These are phyloP conservation scores for Watsonalla binaria DNA, from an alignment of 2,888 invertebrate genomes.

Conservation along the genomic window DNA sequence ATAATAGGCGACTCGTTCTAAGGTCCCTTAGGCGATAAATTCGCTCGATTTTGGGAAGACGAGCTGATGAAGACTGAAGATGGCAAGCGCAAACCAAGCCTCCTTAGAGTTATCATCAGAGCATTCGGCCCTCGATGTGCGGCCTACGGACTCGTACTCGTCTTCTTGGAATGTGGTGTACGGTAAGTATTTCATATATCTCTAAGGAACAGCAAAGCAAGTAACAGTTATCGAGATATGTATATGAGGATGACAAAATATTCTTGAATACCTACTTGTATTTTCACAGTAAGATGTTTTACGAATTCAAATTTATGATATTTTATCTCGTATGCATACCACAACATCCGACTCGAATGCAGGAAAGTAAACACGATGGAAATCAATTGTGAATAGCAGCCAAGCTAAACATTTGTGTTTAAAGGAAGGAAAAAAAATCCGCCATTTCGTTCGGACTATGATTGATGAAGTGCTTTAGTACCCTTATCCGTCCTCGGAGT, in stretches of 20 bases:
- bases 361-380: too few species aligned
- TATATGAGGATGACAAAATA: too few species aligned
- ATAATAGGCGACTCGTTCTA: background rate
- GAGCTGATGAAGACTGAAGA: slow-evolving; percentile 55
- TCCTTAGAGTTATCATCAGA: slow-evolving; percentile 71
- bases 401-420: too few species aligned
- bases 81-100: slow-evolving; percentile 73
- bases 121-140: slow-evolving; percentile 80
- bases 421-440: too few species aligned
- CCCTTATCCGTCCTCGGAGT: too few species aligned
- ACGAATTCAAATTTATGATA: too few species aligned
- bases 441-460: too few species aligned
- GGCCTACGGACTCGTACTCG: slow-evolving; percentile 77
- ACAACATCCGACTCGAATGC: too few species aligned
- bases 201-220: background rate
- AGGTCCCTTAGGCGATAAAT: slow-evolving; percentile 73
- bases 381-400: too few species aligned
- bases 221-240: background rate
- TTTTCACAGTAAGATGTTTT: background rate
- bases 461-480: too few species aligned
- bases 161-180: slow-evolving; percentile 80
- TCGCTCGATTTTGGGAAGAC: slow-evolving; percentile 71
- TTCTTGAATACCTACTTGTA: background rate
- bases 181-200: slow-evolving; percentile 51
- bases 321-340: too few species aligned